Evolutionary conservation across 2,113 vertebrate genomes (phyloP).

Genomic region (Prochilodus magdalenae): DNA sequence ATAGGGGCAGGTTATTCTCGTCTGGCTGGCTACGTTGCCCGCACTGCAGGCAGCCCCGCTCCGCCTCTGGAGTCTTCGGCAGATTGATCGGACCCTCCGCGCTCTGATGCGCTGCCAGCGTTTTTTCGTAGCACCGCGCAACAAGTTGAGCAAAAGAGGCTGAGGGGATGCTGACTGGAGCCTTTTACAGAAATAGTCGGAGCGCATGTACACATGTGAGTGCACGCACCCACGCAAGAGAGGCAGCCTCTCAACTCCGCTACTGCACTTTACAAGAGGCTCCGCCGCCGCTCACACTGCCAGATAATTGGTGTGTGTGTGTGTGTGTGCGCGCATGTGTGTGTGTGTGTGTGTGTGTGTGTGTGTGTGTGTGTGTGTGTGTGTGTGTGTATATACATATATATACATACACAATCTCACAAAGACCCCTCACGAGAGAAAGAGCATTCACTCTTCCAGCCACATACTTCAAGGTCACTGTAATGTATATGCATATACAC

Average conservation of each 20-base stretch:
- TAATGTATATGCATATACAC: constrained; percentile 28
- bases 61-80: neutral
- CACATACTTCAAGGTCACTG: constrained; percentile 30
- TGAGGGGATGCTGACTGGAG: constrained; percentile 76
- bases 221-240: constrained; percentile 79
- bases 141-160: constrained; percentile 63
- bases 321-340: constrained; percentile 16
- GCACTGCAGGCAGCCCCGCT: neutral
- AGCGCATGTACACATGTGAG: constrained; percentile 76
- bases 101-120: constrained; percentile 52
- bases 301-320: constrained; percentile 76
- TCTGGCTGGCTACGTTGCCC: neutral
- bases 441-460: constrained; percentile 1
- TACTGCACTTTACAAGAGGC: constrained; percentile 76
- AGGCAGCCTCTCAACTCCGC: constrained; percentile 75
- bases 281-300: constrained; percentile 71
- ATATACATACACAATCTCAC: neutral
- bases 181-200: constrained; percentile 76
- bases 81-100: constrained; percentile 5
- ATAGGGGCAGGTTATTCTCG: neutral
- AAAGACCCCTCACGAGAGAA: constrained; percentile 28
- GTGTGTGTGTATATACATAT: neutral
- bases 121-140: constrained; percentile 57
- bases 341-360: constrained; percentile 45
- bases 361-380: constrained; percentile 15